phyloP scores from a whole-genome alignment of 2,797 vertebrate species.

The Lacerta agilis region DNA sequence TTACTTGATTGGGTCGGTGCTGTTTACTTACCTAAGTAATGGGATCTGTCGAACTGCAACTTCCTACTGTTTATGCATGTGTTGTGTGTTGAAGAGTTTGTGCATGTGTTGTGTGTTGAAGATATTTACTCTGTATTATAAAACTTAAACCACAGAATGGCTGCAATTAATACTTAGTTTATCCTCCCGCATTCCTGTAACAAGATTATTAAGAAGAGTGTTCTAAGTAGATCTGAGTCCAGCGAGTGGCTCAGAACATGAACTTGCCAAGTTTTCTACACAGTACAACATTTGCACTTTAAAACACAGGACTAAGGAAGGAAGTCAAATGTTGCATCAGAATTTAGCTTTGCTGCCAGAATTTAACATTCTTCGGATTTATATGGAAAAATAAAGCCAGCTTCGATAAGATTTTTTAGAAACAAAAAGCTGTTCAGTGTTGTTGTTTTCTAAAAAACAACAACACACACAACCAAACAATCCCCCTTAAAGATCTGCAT shows the following conservation, averaged over 20 bases:
- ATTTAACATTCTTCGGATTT: constrained; percentile 56
- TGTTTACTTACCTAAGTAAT: constrained; percentile 52
- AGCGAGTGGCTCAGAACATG: constrained; percentile 53
- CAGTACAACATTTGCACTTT: constrained; percentile 63
- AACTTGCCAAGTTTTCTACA: constrained; percentile 67
- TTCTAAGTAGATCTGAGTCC: constrained; percentile 67
- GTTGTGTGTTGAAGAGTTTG: constrained; percentile 6
- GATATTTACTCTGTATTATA: constrained; percentile 50
- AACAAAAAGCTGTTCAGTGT: constrained; percentile 56
- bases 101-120: background rate
- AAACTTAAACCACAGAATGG: constrained; percentile 52
- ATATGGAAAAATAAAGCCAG: constrained; percentile 68
- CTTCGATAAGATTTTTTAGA: constrained; percentile 71
- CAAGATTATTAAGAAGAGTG: constrained; percentile 56
- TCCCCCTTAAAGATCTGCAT: constrained; percentile 61
- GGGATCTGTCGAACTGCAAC: constrained; percentile 1
- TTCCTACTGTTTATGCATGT: constrained; percentile 26
- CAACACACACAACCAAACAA: background rate
- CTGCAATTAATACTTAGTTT: constrained; percentile 56
- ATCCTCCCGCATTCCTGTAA: constrained; percentile 42
- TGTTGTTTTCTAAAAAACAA: background rate
- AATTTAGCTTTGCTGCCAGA: constrained; percentile 68
- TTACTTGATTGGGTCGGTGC: constrained; percentile 25
- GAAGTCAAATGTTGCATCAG: constrained; percentile 69
- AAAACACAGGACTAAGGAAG: constrained; percentile 68